Conservation (phyloP, 1,140 invertebrate genomes). For the Homalodisca vitripennis region DNA sequence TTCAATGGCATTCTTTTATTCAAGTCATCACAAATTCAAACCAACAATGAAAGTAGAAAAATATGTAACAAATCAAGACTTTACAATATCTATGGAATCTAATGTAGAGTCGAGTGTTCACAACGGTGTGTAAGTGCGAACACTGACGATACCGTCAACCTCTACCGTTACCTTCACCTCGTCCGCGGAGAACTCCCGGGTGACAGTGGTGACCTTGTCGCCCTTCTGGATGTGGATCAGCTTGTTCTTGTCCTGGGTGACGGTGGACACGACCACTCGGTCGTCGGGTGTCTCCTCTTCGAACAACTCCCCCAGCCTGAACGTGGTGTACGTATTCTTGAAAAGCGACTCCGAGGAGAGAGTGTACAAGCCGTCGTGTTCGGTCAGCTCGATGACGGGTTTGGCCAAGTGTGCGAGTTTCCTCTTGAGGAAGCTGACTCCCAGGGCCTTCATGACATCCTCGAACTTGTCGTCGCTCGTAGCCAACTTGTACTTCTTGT, state of each 20-base stretch:
- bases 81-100: no score
- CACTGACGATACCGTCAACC: no score
- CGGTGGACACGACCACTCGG: conserved; percentile 70
- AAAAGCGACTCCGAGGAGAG: conserved; percentile 80
- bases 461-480: no score
- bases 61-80: no score
- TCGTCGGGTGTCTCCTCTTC: conserved; percentile 85
- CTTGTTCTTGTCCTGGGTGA: conserved; percentile 67
- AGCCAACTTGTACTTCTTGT: no score
- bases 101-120: no score
- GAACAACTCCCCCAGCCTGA: conserved; percentile 80
- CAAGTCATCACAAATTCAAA: no score
- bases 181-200: conserved; percentile 43
- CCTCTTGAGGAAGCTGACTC: conserved; percentile 68
- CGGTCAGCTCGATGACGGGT: conserved; percentile 69
- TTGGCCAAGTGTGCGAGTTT: conserved; percentile 74
- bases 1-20: no score
- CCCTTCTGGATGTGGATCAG: conserved; percentile 65
- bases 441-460: no score
- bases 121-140: no score
- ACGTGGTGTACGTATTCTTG: conserved; percentile 75
- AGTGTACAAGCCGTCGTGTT: conserved; percentile 66
- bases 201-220: conserved; percentile 41
- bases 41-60: no score
- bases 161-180: no score